Percentiles rank a stretch among this genome's conserved stretches.
phyloP scores from a whole-genome alignment of 30 jellyfish, hydroid and myxozoan genomes.

The Clytia hemisphaerica region DNA sequence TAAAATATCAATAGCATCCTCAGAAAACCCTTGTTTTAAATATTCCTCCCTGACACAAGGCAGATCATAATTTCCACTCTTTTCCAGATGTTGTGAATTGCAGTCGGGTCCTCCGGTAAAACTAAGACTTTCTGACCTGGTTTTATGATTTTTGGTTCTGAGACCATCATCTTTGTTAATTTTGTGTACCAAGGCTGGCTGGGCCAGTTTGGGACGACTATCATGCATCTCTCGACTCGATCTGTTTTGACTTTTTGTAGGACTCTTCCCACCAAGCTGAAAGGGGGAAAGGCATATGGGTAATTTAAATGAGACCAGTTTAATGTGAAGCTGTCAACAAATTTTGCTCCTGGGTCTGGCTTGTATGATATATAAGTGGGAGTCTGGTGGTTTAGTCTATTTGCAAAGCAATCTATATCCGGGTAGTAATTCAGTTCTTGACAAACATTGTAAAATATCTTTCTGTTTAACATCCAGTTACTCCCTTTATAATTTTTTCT shows the following conservation, averaged over 20 bases:
- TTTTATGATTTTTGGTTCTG: constrained; percentile 4
- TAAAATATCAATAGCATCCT: not conserved
- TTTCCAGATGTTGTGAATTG: constrained; percentile 3
- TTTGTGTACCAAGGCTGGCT: constrained; percentile 57
- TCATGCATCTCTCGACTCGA: constrained; percentile 36
- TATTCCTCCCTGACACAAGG: constrained; percentile 28
- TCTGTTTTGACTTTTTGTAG: constrained; percentile 28
- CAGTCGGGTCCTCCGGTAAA: constrained; percentile 20
- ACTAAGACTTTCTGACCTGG: constrained; percentile 11
- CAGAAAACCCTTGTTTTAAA: not conserved
- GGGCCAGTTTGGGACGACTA: constrained; percentile 65
- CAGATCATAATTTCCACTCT: constrained; percentile 20
- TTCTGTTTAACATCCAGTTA: constrained; percentile 37
- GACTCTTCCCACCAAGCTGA: constrained; percentile 18
- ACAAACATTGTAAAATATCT: too few species aligned
- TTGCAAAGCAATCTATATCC: constrained; percentile 15
- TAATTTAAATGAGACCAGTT: not conserved
- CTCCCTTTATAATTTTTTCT: too few species aligned
- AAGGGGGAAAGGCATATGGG: constrained; percentile 29
- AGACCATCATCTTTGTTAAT: constrained; percentile 1
- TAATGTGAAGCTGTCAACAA: constrained; percentile 18
- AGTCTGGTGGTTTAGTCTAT: constrained; percentile 20
- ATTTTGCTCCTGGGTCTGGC: constrained; percentile 28
- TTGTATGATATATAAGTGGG: not conserved
- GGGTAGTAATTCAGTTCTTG: too few species aligned